Evolutionary conservation across 2,797 vertebrate species (phyloP).

Genomic region (Chrysocyon brachyurus): DNA sequence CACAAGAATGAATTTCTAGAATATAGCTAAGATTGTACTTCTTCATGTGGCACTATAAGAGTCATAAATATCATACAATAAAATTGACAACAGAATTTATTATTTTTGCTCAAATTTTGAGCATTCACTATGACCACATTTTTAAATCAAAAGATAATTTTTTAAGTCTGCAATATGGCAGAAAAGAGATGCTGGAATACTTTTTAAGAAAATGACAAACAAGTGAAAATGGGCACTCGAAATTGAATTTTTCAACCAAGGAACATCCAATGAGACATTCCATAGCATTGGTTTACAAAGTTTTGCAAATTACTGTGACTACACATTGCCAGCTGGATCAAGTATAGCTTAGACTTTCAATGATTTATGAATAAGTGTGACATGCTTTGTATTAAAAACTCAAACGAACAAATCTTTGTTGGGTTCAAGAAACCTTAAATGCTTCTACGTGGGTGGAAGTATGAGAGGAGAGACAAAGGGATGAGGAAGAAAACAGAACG

Average conservation of each 20-base stretch:
- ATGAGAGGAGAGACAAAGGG: not conserved
- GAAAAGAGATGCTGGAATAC: not conserved
- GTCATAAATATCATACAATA: not conserved
- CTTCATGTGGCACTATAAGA: not conserved
- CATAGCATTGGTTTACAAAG: not conserved
- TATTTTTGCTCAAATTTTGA: slow-evolving; percentile 46
- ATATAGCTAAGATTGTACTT: not conserved
- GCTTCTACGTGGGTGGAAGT: not conserved
- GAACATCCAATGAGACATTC: not conserved
- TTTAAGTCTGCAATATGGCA: slow-evolving; percentile 5
- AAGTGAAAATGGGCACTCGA: not conserved
- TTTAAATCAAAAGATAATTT: slow-evolving; percentile 37
- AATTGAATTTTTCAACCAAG: not conserved
- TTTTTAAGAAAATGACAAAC: slow-evolving; percentile 57
- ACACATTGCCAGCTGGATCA: slow-evolving; percentile 26
- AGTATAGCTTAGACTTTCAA: slow-evolving; percentile 20
- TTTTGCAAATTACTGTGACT: slow-evolving; percentile 30
- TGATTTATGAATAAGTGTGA: slow-evolving; percentile 13
- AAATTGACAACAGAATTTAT: not conserved
- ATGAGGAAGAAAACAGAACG: not conserved
- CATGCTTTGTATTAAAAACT: slow-evolving; percentile 34
- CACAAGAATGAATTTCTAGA: not conserved
- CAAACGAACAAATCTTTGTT: slow-evolving; percentile 44
- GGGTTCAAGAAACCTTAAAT: not conserved
- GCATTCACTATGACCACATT: not conserved